These are phyloP conservation scores for Cyprinodon variegatus DNA, from an alignment of 2,113 vertebrate genomes.

Conservation along the genomic window DNA sequence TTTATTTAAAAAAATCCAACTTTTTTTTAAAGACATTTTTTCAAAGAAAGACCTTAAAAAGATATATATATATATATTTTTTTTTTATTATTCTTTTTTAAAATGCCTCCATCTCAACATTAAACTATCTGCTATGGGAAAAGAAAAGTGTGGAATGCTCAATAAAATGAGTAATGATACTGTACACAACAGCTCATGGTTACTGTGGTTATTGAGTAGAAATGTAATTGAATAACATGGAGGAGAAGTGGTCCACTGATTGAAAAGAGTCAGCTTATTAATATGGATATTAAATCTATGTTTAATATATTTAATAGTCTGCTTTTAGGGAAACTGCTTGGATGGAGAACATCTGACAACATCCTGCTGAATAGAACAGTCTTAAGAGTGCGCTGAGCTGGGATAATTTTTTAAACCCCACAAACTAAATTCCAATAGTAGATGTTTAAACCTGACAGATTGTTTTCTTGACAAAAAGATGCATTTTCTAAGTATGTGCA, in stretches of 20 bases:
- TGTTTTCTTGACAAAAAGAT: background rate
- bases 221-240: no score
- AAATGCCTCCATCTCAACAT: no score
- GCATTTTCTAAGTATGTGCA: background rate
- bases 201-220: no score
- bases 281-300: no score
- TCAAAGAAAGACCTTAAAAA: no score
- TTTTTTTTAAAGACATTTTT: no score
- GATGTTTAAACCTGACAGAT: background rate
- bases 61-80: background rate
- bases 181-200: no score
- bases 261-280: conserved; percentile 3
- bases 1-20: conserved; percentile 3
- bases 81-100: background rate
- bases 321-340: conserved; percentile 20
- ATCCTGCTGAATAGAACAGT: conserved; percentile 30
- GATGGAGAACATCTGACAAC: conserved; percentile 22
- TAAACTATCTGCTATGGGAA: no score
- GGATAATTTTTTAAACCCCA: background rate
- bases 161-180: no score
- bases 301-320: background rate
- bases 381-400: conserved; percentile 14
- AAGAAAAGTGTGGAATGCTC: no score
- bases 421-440: no score
- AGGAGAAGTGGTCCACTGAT: no score